A percentile compares a stretch with the other conserved stretches of the same genome.
Conservation (phyloP, 92 coral and sea anemone species). For the Palythoa grandis region DNA sequence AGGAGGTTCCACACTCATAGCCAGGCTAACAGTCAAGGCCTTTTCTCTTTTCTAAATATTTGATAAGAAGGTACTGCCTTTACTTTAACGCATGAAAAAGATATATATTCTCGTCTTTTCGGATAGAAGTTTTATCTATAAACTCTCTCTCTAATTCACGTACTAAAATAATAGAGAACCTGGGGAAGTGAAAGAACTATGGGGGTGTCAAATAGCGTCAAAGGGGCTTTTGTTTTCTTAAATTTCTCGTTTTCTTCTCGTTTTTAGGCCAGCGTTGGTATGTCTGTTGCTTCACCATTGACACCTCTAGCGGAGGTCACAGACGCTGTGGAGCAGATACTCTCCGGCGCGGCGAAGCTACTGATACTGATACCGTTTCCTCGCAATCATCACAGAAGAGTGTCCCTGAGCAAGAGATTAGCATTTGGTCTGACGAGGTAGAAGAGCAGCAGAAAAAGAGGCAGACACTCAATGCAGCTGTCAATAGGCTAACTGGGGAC, state of each 20-base stretch:
- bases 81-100: constrained; percentile 26
- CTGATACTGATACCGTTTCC: constrained; percentile 42
- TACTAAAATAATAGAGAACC: constrained; percentile 21
- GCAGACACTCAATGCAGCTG: constrained; percentile 47
- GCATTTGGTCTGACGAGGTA: constrained; percentile 65
- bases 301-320: constrained; percentile 16
- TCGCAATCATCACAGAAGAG: constrained; percentile 51
- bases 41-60: constrained; percentile 17
- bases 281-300: constrained; percentile 20
- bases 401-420: constrained; percentile 66
- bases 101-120: constrained; percentile 5
- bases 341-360: constrained; percentile 18
- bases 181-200: constrained; percentile 14
- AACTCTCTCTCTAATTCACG: constrained; percentile 1
- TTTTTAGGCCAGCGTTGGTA: constrained; percentile 30
- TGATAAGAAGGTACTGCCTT: constrained; percentile 27
- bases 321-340: constrained; percentile 26
- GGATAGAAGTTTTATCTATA: neutral
- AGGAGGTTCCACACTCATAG: constrained; percentile 1
- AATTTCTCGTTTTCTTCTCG: constrained; percentile 22
- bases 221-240: constrained; percentile 4
- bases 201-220: neutral
- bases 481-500: constrained; percentile 48
- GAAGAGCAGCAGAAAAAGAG: constrained; percentile 21
- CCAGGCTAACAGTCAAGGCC: constrained; percentile 18